These are phyloP conservation scores for Penaeus chinensis DNA, from an alignment of 1,140 invertebrate genomes.

Conservation along the genomic window DNA sequence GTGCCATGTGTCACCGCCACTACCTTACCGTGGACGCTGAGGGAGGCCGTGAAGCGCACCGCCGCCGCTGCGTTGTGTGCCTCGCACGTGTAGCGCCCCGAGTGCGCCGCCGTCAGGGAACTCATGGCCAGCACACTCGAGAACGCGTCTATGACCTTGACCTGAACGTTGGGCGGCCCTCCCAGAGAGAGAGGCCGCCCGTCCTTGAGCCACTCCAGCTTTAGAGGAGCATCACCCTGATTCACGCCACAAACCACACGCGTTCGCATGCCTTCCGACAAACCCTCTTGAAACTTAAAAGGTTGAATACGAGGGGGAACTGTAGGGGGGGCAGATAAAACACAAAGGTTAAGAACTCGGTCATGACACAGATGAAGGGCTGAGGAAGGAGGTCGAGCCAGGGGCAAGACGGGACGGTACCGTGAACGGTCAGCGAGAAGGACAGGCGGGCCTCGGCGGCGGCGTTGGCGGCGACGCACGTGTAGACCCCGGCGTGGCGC, in stretches of 20 bases:
- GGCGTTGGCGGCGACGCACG: slow-evolving; percentile 71
- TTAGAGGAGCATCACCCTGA: slow-evolving; percentile 92
- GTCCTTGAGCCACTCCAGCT: slow-evolving; percentile 81
- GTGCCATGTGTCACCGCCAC: slow-evolving; percentile 13
- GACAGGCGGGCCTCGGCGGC: slow-evolving; percentile 45
- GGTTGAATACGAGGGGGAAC: slow-evolving; percentile 60
- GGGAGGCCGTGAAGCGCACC: slow-evolving; percentile 69
- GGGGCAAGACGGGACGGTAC: slow-evolving; percentile 21
- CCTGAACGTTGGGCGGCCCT: slow-evolving; percentile 71
- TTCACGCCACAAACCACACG: slow-evolving; percentile 90
- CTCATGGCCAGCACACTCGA: slow-evolving; percentile 90
- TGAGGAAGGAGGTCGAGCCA: not conserved
- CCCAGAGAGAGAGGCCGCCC: slow-evolving; percentile 72
- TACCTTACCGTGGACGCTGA: slow-evolving; percentile 69
- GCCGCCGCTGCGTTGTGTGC: slow-evolving; percentile 74
- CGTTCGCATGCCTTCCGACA: slow-evolving; percentile 69
- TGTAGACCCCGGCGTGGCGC: slow-evolving; percentile 88
- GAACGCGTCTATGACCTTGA: slow-evolving; percentile 83
- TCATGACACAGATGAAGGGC: slow-evolving; percentile 39
- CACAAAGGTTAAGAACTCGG: slow-evolving; percentile 40
- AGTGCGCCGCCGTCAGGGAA: slow-evolving; percentile 82
- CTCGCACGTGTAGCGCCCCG: slow-evolving; percentile 89
- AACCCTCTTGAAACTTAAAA: slow-evolving; percentile 59
- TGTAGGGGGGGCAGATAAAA: slow-evolving; percentile 57
- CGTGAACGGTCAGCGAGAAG: slow-evolving; percentile 51